Evolutionary conservation across 2,113 vertebrate genomes (phyloP).

Genomic region (Carettochelys insculpta): DNA sequence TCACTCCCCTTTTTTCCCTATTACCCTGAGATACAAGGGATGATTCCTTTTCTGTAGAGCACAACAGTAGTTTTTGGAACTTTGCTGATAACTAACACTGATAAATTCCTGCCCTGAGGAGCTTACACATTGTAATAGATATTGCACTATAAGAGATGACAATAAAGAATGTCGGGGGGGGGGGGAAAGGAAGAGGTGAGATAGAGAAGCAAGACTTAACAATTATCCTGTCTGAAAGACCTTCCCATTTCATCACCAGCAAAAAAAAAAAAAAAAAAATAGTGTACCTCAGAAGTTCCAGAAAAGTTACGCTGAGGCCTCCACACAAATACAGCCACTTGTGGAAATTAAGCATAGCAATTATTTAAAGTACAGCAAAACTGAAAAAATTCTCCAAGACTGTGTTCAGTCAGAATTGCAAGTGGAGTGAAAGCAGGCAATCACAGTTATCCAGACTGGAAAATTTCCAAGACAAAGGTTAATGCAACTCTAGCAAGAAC

Average conservation of each 20-base stretch:
- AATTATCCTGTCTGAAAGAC: fast-evolving
- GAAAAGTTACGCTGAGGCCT: neutral
- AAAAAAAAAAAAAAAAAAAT: neutral
- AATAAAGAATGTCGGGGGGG: neutral
- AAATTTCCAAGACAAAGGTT: neutral
- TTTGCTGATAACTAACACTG: neutral
- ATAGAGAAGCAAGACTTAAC: neutral
- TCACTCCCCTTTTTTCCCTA: fast-evolving
- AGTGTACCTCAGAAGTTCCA: neutral
- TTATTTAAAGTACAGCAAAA: neutral
- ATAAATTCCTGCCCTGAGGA: neutral
- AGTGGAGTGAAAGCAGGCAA: neutral
- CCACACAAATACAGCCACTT: neutral
- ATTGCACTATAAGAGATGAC: neutral
- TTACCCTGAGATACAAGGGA: neutral
- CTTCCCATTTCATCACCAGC: neutral
- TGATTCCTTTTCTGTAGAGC: neutral
- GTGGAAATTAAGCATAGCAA: neutral
- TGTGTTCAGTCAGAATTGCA: neutral
- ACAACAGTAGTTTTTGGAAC: neutral
- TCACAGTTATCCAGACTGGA: neutral
- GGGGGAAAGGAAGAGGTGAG: neutral
- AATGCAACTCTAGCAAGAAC: neutral
- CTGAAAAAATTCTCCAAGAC: neutral
- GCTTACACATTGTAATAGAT: neutral